These are phyloP conservation scores for Delia radicum DNA, from an alignment of 1,140 invertebrate species.

Conservation along the genomic window DNA sequence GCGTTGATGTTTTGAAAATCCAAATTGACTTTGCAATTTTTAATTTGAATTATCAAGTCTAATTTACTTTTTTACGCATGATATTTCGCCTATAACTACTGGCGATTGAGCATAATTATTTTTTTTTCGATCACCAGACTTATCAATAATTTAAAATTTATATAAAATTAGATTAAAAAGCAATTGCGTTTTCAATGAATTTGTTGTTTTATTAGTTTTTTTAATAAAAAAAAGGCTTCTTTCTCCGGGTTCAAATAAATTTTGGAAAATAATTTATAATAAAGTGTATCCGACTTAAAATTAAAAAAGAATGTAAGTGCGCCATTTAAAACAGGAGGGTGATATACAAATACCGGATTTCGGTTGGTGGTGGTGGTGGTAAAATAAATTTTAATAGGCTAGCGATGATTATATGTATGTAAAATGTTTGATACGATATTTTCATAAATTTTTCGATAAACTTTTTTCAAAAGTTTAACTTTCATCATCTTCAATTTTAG, in stretches of 20 bases:
- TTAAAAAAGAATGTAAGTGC: not conserved
- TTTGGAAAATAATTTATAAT: not conserved
- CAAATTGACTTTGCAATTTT: not conserved
- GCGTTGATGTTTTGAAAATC: no score
- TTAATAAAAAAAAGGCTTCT: not conserved
- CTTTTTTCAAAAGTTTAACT: constrained; percentile 35
- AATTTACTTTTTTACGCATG: not conserved
- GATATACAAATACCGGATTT: no score
- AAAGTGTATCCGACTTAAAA: not conserved
- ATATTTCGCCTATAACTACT: not conserved
- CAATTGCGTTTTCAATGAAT: no score
- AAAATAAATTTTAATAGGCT: no score
- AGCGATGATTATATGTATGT: not conserved
- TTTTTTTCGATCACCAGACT: no score
- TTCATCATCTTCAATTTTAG: constrained; percentile 91
- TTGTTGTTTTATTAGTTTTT: not conserved
- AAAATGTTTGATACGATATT: no score
- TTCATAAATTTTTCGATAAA: not conserved
- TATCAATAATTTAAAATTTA: no score
- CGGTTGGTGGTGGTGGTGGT: no score
- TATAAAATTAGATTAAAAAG: no score
- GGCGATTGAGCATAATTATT: no score
- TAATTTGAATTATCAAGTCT: not conserved
- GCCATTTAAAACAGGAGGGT: no score
- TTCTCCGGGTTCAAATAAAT: not conserved